Evolutionary conservation across 2,888 invertebrate species (phyloP), one percentile per base, ranked within the genome.

Genomic region (Tortrix viridana): DNA sequence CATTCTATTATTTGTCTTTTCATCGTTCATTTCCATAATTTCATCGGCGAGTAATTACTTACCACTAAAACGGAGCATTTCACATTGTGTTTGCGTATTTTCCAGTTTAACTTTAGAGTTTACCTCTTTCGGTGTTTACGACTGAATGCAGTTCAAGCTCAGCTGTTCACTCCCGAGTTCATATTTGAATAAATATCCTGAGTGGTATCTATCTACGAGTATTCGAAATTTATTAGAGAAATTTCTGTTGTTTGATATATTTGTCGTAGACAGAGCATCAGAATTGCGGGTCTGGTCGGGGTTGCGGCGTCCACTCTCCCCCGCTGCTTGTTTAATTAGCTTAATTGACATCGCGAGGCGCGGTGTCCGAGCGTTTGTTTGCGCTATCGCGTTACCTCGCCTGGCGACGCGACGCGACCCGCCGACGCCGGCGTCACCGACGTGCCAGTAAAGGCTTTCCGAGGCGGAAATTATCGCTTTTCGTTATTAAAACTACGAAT

Each of bases 1-100:
- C 92, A 87, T 92, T 92, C 89, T 90, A 88, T 91, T 92, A 92
- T 92, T 92, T 92, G 91, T 92, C 89, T 92, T 91, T 89, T 90
- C 86, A 87, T 87, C 88, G 89, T 89, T 91, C 88, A 92, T 92
- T 92, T 91, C 86, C 92, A 92, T 92, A 92, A 90, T 91, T 89
- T 90, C 89, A 90, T 90, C 85, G 85, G 82, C 84, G 85, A 83
- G 81, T 87, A 88, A 91, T 90, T 89, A 89, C 88, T 88, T 86
- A 86, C 85, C 81, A 88, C 89, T 88, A 85, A 85, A 84, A 81
- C 84, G 79, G 76, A 81, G 80, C 82, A 80, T 84, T 85, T 81
- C 84, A 81, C 84, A 81, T 87, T 84, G 81, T 87, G 86, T 89
- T 89, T 86, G 85, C 88, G 86, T 87, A 89, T 89, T 89, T 88